Conservation (phyloP, 2,113 vertebrate genomes). For the Condylura cristata region DNA sequence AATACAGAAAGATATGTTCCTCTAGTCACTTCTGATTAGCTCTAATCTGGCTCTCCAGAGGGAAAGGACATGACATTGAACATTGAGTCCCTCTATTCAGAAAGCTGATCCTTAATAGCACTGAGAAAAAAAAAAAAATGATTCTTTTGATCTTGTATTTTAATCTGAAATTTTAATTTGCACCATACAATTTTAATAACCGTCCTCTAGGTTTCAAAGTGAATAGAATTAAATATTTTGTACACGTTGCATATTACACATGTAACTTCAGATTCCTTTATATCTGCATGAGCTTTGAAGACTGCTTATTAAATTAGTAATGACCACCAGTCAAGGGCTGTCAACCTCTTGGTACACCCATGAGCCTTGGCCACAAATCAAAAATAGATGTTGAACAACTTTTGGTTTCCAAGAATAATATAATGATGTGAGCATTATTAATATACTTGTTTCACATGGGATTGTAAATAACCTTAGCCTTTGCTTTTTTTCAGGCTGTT, state of each 20-base stretch:
- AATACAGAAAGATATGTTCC: conserved; percentile 68
- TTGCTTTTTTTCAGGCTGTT: conserved; percentile 57
- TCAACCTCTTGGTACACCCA: conserved; percentile 69
- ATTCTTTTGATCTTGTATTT: conserved; percentile 89
- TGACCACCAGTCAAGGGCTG: conserved; percentile 81
- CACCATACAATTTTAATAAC: conserved; percentile 88
- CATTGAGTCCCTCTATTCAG: conserved; percentile 82
- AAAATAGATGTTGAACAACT: conserved; percentile 65
- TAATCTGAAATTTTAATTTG: conserved; percentile 91
- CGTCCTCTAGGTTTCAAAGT: conserved; percentile 88
- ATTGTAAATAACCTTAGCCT: conserved; percentile 55
- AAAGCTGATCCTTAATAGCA: conserved; percentile 86
- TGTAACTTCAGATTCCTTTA: conserved; percentile 86
- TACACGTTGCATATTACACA: conserved; percentile 83
- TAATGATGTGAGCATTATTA: conserved; percentile 65
- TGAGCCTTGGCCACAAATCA: conserved; percentile 76
- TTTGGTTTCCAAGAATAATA: conserved; percentile 75
- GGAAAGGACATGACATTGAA: conserved; percentile 82
- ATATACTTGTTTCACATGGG: conserved; percentile 26
- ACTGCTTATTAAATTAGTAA: conserved; percentile 88
- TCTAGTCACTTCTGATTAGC: conserved; percentile 82
- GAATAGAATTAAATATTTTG: conserved; percentile 85
- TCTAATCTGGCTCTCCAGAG: conserved; percentile 80
- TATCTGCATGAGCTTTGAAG: conserved; percentile 80
- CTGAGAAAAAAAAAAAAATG: conserved; percentile 65